Evolutionary conservation across 2,888 invertebrate species (phyloP).

Genomic region (Argyra leucocephala): DNA sequence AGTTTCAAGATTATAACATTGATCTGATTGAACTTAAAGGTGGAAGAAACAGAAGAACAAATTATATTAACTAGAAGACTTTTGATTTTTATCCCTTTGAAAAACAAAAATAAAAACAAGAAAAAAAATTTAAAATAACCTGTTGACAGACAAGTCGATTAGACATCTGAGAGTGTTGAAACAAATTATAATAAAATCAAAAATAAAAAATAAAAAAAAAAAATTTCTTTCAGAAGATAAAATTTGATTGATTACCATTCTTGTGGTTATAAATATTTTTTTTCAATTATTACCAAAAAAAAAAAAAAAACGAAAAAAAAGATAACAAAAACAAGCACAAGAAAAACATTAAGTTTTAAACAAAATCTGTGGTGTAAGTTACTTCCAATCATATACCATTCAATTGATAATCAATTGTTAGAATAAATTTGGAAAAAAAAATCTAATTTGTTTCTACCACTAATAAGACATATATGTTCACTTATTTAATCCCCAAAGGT

Average conservation of each 20-base stretch:
- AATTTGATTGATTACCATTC: background rate
- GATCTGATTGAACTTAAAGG: constrained; percentile 4
- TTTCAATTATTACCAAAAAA: too few species aligned
- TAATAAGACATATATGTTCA: too few species aligned
- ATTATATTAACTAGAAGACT: background rate
- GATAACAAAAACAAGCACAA: too few species aligned
- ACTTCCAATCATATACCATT: too few species aligned
- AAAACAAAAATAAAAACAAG: background rate
- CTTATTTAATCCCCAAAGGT: too few species aligned
- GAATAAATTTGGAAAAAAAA: too few species aligned
- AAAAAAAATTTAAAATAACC: background rate
- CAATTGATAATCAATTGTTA: too few species aligned
- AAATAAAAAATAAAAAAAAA: too few species aligned
- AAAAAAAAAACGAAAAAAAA: too few species aligned
- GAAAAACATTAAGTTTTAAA: too few species aligned
- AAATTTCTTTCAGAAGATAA: background rate
- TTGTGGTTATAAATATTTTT: background rate
- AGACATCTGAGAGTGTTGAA: background rate
- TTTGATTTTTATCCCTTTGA: background rate
- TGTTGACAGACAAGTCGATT: background rate
- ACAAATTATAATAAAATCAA: background rate
- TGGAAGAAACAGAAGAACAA: constrained; percentile 2
- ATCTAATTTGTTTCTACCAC: too few species aligned
- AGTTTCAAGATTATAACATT: background rate
- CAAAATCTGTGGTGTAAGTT: too few species aligned